Conservation (phyloP, 2,797 vertebrate genomes). For the Tangara arthus region DNA sequence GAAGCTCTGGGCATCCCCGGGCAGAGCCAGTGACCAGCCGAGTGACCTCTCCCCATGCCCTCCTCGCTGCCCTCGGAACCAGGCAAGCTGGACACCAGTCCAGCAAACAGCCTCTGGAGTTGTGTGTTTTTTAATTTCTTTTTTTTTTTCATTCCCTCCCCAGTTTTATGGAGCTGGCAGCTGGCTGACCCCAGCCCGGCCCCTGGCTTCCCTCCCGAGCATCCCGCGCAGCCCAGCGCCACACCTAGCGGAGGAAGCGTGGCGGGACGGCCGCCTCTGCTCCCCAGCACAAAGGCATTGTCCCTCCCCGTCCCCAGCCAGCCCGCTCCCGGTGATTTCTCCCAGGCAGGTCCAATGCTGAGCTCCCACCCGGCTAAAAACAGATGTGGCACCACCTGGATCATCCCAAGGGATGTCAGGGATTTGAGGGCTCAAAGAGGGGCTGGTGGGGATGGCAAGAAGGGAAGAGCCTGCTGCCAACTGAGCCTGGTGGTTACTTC, state of each 20-base stretch:
- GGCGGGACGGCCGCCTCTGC: conserved; percentile 78
- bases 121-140: not conserved
- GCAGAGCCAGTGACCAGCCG: conserved; percentile 50
- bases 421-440: not conserved
- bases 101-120: not conserved
- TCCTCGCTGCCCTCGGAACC: conserved; percentile 34
- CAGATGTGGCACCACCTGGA: not conserved
- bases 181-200: not conserved
- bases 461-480: not conserved
- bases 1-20: conserved; percentile 64
- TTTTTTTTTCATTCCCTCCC: not conserved
- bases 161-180: not conserved
- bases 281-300: conserved; percentile 48
- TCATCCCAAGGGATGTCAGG: accelerated
- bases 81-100: conserved; percentile 37
- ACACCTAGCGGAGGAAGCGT: conserved; percentile 83
- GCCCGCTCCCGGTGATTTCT: not conserved
- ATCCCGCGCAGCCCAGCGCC: conserved; percentile 33
- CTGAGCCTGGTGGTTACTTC: not conserved
- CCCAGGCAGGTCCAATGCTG: not conserved
- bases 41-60: conserved; percentile 44
- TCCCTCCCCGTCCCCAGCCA: not conserved
- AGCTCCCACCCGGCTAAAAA: not conserved
- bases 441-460: not conserved
- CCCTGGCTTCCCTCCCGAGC: conserved; percentile 34